Percentiles rank a stretch among this genome's conserved stretches.
phyloP scores from a whole-genome alignment of 2,888 invertebrate species.

The Tetanocera ferruginea region DNA sequence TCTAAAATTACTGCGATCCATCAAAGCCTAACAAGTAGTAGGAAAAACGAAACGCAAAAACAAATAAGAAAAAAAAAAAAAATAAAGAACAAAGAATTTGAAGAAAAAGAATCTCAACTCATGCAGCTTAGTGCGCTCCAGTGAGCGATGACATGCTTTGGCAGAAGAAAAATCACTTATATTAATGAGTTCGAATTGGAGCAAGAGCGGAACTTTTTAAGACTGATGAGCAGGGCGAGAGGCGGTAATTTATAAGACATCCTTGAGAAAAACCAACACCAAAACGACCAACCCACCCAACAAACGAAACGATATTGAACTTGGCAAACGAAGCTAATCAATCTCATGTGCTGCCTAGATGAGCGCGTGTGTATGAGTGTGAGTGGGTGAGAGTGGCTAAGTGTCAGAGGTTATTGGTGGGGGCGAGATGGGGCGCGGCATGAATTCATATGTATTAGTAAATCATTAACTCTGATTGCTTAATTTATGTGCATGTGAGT shows the following conservation, averaged over 20 bases:
- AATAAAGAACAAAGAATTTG: background rate
- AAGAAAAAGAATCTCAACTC: background rate
- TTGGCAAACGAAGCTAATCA: conserved; percentile 9
- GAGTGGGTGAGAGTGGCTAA: background rate
- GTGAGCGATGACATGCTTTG: background rate
- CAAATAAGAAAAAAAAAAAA: background rate
- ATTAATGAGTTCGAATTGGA: conserved; percentile 3
- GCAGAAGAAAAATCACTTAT: conserved; percentile 13
- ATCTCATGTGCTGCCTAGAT: background rate
- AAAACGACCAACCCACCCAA: background rate
- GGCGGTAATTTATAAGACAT: background rate
- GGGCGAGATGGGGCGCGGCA: no score
- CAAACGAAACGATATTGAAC: background rate
- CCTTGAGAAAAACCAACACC: background rate
- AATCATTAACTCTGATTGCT: conserved; percentile 1
- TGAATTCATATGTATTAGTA: conserved; percentile 1
- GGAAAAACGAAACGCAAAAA: background rate
- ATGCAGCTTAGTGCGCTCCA: background rate
- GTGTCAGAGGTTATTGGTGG: no score
- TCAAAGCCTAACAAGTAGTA: conserved; percentile 7
- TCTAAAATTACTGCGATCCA: conserved; percentile 4
- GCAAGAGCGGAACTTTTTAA: background rate
- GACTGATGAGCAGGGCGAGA: background rate
- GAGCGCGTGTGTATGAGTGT: background rate
- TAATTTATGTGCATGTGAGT: no score